Conservation (phyloP, 2,888 invertebrate genomes). For the Pollenia angustigena region DNA sequence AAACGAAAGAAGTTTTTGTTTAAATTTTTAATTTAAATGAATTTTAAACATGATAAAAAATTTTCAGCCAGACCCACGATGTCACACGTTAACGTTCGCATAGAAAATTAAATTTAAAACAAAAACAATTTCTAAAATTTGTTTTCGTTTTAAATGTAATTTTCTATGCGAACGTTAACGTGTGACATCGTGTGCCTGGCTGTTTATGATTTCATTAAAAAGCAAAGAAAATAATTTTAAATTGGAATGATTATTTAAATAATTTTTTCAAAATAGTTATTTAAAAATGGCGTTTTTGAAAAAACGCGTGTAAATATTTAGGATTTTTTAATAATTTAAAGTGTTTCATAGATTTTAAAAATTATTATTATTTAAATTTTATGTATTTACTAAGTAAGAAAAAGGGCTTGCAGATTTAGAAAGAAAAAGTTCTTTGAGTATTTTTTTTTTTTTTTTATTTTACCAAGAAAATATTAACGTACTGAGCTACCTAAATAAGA, state of each 20-base stretch:
- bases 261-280: too few relatives aligned
- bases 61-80: too few relatives aligned
- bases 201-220: slow-evolving; percentile 21
- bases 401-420: background rate
- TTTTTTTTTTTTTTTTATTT: background rate
- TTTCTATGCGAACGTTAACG: too few relatives aligned
- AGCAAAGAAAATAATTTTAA: slow-evolving; percentile 7
- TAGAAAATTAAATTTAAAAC: too few relatives aligned
- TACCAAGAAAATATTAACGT: background rate
- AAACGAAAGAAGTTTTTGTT: too few relatives aligned
- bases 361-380: slow-evolving; percentile 8
- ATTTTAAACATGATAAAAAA: background rate
- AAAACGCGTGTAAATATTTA: slow-evolving; percentile 56
- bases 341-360: background rate
- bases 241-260: too few relatives aligned
- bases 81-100: too few relatives aligned
- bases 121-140: too few relatives aligned
- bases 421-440: background rate
- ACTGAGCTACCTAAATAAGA: too few relatives aligned
- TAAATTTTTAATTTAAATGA: background rate
- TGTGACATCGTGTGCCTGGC: too few relatives aligned
- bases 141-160: too few relatives aligned
- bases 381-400: background rate
- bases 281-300: background rate
- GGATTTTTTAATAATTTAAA: slow-evolving; percentile 28